A percentile compares a stretch with the other conserved stretches of the same genome.
phyloP scores from a whole-genome alignment of 2,888 invertebrate genomes.

The Cataglyphis livida region DNA sequence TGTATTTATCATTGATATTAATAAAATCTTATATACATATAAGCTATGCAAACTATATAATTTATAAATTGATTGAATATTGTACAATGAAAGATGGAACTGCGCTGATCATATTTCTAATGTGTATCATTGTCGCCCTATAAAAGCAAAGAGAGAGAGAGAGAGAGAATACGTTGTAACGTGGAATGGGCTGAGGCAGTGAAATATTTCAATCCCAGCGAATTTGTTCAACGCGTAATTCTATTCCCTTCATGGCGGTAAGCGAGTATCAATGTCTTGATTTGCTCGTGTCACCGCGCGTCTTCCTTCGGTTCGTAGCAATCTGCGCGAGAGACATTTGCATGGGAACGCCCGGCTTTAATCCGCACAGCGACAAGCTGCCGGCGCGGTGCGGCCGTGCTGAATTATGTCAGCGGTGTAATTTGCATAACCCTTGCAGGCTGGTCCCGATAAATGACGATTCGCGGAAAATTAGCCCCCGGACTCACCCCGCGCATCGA shows the following conservation, averaged over 20 bases:
- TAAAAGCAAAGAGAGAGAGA: not conserved
- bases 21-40: not conserved
- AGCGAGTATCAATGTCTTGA: conserved; percentile 54
- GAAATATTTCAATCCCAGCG: not conserved
- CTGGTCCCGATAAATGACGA: conserved; percentile 80
- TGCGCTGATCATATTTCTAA: not conserved
- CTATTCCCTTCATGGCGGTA: conserved; percentile 20
- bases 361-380: conserved; percentile 71
- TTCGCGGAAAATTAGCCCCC: conserved; percentile 79
- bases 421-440: conserved; percentile 81
- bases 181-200: not conserved
- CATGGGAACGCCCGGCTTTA: conserved; percentile 78
- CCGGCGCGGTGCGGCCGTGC: conserved; percentile 69
- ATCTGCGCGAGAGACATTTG: conserved; percentile 69
- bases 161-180: not conserved
- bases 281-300: conserved; percentile 46
- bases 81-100: not conserved
- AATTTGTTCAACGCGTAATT: conserved; percentile 32
- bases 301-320: conserved; percentile 54
- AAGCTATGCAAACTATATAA: not conserved
- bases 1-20: not conserved
- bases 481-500: conserved; percentile 42
- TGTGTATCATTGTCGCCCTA: not conserved
- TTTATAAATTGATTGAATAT: not conserved
- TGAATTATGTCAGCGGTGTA: conserved; percentile 79